These are phyloP conservation scores for Anguilla marmorata DNA, from an alignment of 2,797 vertebrate genomes.

Conservation along the genomic window DNA sequence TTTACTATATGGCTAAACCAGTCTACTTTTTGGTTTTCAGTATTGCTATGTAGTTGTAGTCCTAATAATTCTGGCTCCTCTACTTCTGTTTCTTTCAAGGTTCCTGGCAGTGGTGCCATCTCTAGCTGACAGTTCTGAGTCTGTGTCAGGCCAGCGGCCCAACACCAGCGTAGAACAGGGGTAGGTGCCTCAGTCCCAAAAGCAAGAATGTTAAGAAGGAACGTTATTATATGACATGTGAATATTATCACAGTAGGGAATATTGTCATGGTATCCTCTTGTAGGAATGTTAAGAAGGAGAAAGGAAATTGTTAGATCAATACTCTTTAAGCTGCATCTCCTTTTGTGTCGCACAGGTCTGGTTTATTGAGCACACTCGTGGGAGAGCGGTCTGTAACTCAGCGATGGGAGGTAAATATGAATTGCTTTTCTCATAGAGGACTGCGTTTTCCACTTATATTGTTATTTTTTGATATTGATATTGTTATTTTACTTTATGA, in stretches of 20 bases:
- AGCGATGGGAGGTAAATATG: constrained; percentile 91
- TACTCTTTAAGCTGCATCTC: background rate
- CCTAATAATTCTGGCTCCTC: background rate
- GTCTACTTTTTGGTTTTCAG: background rate
- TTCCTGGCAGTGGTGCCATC: constrained; percentile 97
- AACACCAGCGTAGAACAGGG: constrained; percentile 99
- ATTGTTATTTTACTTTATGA: background rate
- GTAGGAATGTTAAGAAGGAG: background rate
- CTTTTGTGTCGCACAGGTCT: constrained; percentile 70
- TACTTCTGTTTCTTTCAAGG: constrained; percentile 65
- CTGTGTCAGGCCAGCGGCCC: constrained; percentile 94
- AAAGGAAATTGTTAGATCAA: background rate
- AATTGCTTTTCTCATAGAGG: constrained; percentile 32
- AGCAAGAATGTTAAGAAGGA: background rate
- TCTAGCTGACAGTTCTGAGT: constrained; percentile 95
- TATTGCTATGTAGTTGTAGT: background rate
- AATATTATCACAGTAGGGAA: background rate
- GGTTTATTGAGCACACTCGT: constrained; percentile 96
- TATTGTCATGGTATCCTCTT: background rate
- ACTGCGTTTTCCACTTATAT: constrained; percentile 29
- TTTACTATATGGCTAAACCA: background rate
- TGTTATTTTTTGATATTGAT: background rate
- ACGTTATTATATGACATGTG: background rate
- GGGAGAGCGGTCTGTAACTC: constrained; percentile 96
- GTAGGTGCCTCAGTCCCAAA: constrained; percentile 62